phyloP scores from a whole-genome alignment of 1,140 invertebrate genomes.

The Eupeodes corollae region DNA sequence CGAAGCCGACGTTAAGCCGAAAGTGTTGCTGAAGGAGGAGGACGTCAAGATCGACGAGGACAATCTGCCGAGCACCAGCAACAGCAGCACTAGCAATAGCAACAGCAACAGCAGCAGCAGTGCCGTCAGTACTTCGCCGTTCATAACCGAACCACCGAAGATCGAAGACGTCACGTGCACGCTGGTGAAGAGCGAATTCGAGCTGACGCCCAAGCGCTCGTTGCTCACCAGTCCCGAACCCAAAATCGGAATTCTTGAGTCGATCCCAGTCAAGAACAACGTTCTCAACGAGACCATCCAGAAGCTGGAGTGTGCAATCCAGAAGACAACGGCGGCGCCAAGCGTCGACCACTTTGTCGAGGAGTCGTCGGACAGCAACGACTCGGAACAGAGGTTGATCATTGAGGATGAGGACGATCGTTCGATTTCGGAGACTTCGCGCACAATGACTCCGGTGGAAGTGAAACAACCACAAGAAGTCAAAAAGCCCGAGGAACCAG shows the following conservation, averaged over 20 bases:
- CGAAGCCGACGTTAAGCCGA: not conserved
- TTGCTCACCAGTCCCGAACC: conserved; percentile 22
- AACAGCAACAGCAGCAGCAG: not conserved
- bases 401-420: conserved; percentile 38
- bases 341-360: conserved; percentile 17
- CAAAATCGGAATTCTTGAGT: conserved; percentile 28
- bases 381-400: conserved; percentile 55
- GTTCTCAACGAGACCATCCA: conserved; percentile 48
- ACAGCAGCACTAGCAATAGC: not conserved
- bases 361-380: conserved; percentile 54
- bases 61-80: not conserved
- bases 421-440: conserved; percentile 9
- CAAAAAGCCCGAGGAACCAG: not conserved
- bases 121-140: not conserved
- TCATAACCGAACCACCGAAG: conserved; percentile 19
- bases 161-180: conserved; percentile 15
- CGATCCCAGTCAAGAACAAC: conserved; percentile 43
- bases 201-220: conserved; percentile 6
- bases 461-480: not conserved
- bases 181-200: conserved; percentile 5
- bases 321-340: conserved; percentile 13
- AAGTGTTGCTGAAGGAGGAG: not conserved
- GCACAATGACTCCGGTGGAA: conserved; percentile 5
- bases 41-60: not conserved
- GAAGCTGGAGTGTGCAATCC: conserved; percentile 40